Evolutionary conservation across 2,888 invertebrate genomes (phyloP), one percentile per base, ranked within the genome.

Genomic region (Callosobruchus maculatus): DNA sequence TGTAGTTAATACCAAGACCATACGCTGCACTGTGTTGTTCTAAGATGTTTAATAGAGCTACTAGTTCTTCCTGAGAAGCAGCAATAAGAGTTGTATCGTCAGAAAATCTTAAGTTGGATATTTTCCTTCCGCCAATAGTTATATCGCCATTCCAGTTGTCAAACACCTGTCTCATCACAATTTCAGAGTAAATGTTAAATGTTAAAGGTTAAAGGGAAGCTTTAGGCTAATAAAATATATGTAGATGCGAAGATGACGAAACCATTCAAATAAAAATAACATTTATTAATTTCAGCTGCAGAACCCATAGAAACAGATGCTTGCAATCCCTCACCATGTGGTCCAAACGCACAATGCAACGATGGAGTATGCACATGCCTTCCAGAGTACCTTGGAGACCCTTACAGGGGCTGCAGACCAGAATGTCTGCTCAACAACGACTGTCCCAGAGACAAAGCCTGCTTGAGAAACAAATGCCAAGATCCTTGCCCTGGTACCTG

Each of bases 401-500:
- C 94, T 9, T 93, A 93, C 74, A 89, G 89, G 66, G 89, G 88
- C 0, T 93, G 93, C 83, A 89, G 93, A 82, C 93, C 93, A 2
- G 93, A 93, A 87, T 94, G 94, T 86, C 89, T 90, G 3, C 87
- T 92, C 3, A 93, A 92, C 83, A 89, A 90, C 69, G 94, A 93
- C 83, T 94, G 94, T 85, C 85, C 90, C 4, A 87, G 90, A 73
- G 90, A 91, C 81, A 90, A 88, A 82, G 92, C 93, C 68, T 95
- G 94, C 86, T 89, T 92, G 22, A 90, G 91, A 82, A 92, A 92
- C 84, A 92, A 91, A 82, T 94, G 94, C 83, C 83, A 90, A 21
- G 91, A 94, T 85, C 94, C 94, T 20, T 95, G 94, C 82, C 90
- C 90, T 76, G 93, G 92, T 81, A 92, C 91, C 22, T 95, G 95